Percentiles rank a stretch among this genome's conserved stretches.
These are phyloP conservation scores for Zhengitettix transpicula DNA, from an alignment of 2,888 invertebrate species.

Conservation along the genomic window DNA sequence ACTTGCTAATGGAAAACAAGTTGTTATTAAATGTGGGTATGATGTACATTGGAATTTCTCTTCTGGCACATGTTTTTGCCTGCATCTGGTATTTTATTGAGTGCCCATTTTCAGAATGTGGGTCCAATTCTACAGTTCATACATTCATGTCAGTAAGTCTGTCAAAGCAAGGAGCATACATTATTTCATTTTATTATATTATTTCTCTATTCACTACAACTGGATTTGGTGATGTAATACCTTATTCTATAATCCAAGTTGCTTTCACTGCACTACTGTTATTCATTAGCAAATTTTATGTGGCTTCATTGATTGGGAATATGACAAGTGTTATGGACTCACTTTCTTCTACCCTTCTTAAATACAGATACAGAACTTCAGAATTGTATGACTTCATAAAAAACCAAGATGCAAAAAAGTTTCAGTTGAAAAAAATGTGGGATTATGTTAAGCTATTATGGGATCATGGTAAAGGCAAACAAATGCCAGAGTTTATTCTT, in stretches of 20 bases:
- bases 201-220: constrained; percentile 34
- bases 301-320: constrained; percentile 36
- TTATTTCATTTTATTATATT: constrained; percentile 33
- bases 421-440: constrained; percentile 37
- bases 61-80: background rate
- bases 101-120: background rate
- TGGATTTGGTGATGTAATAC: constrained; percentile 33
- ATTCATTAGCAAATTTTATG: constrained; percentile 33
- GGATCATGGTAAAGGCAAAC: constrained; percentile 33
- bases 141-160: too few relatives aligned
- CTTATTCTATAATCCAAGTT: constrained; percentile 31
- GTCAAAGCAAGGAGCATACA: constrained; percentile 4
- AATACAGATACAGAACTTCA: constrained; percentile 34
- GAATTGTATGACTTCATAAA: constrained; percentile 32
- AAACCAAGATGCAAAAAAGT: constrained; percentile 31
- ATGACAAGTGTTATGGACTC: constrained; percentile 36
- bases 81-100: constrained; percentile 2
- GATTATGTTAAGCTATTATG: constrained; percentile 34
- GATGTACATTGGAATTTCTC: constrained; percentile 31
- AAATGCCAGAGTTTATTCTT: constrained; percentile 16
- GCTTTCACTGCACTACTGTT: constrained; percentile 31
- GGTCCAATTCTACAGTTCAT: too few relatives aligned
- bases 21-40: constrained; percentile 30
- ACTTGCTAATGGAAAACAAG: constrained; percentile 29
- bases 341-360: constrained; percentile 31